Evolutionary conservation across 2,113 vertebrate genomes (phyloP), one percentile per base, ranked within the genome.

Genomic region (Sinocyclocheilus maitianheensis): DNA sequence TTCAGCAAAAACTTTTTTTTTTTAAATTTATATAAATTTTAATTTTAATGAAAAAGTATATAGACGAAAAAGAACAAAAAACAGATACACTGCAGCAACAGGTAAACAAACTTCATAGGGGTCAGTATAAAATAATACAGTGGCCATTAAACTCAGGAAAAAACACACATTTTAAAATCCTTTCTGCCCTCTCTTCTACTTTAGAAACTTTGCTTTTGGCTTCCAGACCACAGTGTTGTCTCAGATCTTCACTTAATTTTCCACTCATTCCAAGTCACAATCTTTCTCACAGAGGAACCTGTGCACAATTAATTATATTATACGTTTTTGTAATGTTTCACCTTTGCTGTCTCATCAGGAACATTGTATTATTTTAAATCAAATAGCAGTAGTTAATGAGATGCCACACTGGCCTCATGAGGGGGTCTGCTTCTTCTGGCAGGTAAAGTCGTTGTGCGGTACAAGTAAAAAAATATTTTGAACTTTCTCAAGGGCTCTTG

Each of bases 401-500:
- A 78, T 58, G 60, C 77, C 77, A 76, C 69, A 62, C 4, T 24
- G 43, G 60, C 78, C 72, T 83, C n/a, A 11, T 53, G 9, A 46
- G 77, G 63, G 74, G 72, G 14, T 87, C 43, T 85, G 76, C 48
- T 72, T 37, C 16, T 2, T 60, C 30, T 87, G 86, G 78, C 86
- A 88, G 81, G 40, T 40, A 58, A 86, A 81, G 16, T 10, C 71
- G 74, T 63, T 60, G 48, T 26, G 71, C 9, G 37, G 34, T 81
- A 60, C 80, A 81, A 24, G 22, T 48, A 2, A 72, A 74, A 20
- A 7, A 18, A 62, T 18, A 22, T 40, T 79, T 14, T 20, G 43
- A 81, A 77, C 40, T 72, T 71, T 86, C 58, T 86, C 63, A 81
- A 89, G 75, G 86, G 63, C 37, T 60, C 71, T 69, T 83, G 74